These are phyloP conservation scores for Drosophila rellima DNA, from an alignment of 2,888 invertebrate genomes.

Conservation along the genomic window DNA sequence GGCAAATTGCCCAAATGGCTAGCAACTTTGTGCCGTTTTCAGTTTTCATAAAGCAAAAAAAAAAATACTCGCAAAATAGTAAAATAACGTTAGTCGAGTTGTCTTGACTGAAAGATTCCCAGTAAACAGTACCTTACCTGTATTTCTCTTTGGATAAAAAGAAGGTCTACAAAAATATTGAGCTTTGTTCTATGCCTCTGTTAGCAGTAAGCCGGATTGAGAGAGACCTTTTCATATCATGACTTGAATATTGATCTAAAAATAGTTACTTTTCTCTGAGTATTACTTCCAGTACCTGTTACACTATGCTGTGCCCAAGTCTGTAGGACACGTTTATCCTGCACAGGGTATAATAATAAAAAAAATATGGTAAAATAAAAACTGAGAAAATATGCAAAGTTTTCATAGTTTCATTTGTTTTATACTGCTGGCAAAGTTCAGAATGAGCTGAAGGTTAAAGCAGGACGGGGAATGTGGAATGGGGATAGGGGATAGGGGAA, in stretches of 20 bases:
- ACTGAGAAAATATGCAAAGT: slow-evolving; percentile 34
- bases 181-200: too few relatives aligned
- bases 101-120: background rate
- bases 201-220: too few relatives aligned
- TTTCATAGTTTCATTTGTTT: slow-evolving; percentile 71
- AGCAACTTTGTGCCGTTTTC: slow-evolving; percentile 62
- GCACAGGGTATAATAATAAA: slow-evolving; percentile 20
- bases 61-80: background rate
- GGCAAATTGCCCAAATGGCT: slow-evolving; percentile 49
- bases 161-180: too few relatives aligned
- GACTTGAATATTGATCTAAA: background rate
- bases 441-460: slow-evolving; percentile 59
- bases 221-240: background rate
- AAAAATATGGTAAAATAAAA: slow-evolving; percentile 23
- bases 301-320: background rate
- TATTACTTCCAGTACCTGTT: background rate
- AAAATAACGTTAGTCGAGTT: background rate
- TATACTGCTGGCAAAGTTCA: slow-evolving; percentile 67
- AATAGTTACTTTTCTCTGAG: background rate
- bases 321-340: background rate
- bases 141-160: background rate
- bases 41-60: slow-evolving; percentile 57
- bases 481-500: background rate
- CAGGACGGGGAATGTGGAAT: slow-evolving; percentile 18
- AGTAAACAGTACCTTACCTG: background rate